Evolutionary conservation across 2,113 vertebrate species (phyloP).

Genomic region (Craseonycteris thonglongyai): DNA sequence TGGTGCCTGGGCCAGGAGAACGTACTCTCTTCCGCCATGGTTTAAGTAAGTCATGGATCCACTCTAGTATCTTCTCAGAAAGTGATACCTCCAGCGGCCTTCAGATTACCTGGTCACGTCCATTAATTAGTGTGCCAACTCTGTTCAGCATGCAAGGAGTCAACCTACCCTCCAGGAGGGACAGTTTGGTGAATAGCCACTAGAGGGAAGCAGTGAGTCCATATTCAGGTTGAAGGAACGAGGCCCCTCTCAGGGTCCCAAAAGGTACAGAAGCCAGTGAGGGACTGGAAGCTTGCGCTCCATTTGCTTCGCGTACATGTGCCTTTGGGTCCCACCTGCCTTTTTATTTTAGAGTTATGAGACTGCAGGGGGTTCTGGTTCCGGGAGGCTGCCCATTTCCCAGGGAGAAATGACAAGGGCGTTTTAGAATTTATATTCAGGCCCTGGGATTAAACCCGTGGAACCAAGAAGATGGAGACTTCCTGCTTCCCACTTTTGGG

Average conservation of each 20-base stretch:
- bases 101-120: background rate
- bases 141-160: background rate
- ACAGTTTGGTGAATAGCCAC: background rate
- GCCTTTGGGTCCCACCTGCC: background rate
- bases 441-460: background rate
- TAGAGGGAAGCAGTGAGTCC: background rate
- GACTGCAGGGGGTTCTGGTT: background rate
- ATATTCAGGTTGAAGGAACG: fast-evolving
- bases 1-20: background rate
- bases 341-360: background rate
- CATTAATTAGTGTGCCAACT: background rate
- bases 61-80: background rate
- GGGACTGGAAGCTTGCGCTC: background rate
- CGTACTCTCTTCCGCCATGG: background rate
- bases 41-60: background rate
- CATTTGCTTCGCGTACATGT: background rate
- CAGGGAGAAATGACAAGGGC: background rate
- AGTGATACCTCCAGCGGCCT: background rate
- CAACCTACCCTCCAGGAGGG: background rate
- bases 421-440: background rate
- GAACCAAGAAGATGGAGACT: background rate
- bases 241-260: background rate
- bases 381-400: background rate
- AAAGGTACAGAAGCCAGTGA: background rate
- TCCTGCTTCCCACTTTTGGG: background rate